Evolutionary conservation across 2,113 vertebrate genomes (phyloP).

Genomic region (Crotophaga sulcirostris): DNA sequence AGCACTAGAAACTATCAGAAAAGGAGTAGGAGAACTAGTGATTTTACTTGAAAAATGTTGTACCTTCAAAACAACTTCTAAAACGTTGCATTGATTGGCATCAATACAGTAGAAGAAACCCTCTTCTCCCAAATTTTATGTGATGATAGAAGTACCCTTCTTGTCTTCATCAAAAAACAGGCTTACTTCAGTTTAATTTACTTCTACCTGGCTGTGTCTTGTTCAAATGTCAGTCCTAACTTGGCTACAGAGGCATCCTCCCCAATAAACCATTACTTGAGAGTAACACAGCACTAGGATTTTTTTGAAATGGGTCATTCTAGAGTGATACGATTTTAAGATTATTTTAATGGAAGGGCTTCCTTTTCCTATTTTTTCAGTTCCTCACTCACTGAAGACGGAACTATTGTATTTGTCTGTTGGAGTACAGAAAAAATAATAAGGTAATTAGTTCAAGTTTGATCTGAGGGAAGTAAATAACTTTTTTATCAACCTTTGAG

Average conservation of each 20-base stretch:
- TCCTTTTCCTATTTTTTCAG: background rate
- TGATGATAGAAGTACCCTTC: background rate
- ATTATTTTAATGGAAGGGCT: background rate
- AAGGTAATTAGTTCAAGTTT: background rate
- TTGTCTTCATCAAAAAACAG: background rate
- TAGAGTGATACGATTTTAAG: background rate
- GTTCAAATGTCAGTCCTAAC: constrained; percentile 37
- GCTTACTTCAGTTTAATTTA: background rate
- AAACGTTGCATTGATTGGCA: background rate
- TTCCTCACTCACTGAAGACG: background rate
- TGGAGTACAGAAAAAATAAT: background rate
- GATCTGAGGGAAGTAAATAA: background rate
- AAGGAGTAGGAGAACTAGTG: background rate
- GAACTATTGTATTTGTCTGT: background rate
- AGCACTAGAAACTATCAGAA: background rate
- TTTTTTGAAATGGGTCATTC: background rate
- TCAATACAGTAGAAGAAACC: background rate
- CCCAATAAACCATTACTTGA: constrained; percentile 10
- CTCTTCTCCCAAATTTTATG: background rate
- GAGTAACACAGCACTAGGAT: background rate
- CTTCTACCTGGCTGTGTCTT: background rate
- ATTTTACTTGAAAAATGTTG: background rate
- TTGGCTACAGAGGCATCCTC: background rate
- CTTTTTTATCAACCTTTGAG: background rate
- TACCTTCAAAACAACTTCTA: too few species aligned